Base-by-base conservation (phyloP, 2,113 vertebrate genomes). In the Coptodon bakossiorum region DNA sequence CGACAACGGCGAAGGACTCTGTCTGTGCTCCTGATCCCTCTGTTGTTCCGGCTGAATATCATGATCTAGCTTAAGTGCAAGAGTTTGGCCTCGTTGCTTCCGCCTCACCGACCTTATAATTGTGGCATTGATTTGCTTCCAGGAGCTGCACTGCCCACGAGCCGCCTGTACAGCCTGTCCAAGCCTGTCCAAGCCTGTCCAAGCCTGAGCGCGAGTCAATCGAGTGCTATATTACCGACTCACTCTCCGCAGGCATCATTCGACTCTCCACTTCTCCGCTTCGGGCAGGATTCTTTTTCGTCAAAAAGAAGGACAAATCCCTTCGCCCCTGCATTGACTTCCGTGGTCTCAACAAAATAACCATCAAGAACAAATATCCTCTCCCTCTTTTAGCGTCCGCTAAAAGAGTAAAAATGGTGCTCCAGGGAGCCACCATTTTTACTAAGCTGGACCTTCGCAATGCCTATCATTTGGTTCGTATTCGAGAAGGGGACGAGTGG, bases 41-140 rank as follows among this genome's bases (percentile, higher is more conserved):
- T 59, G 13, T 16, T 59, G 4, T 59, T 59, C 56, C 0, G 3
- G 3, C 16, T 17, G 59, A 61, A 0, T 61, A 61, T 19, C 59
- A 61, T 0, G 59, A 0, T 29, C 29, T 61, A 34, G 29, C 29
- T 34, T 19, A 34, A 34, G 59, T 61, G 59, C 27, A 34, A 34
- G 16, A 9, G 14, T 29, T 29, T 9, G 14, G 57, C 57, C 27
- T 34, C 1, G 0, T 31, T 9, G 1, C 29, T 61, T 31, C 57
- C 3, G 1, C 16, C 29, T 17, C 14, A 61, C 29, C 1, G 2
- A 9, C 59, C 29, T 17, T 61, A 61, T 2, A 16, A 34, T 29
- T 34, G 57, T 34, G 29, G 14, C 5, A 61, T 61, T 61, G 29
- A 61, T 61, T 34, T 34, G 57, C 29, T 17, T 17, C 29, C 57